Percentiles rank a stretch among this genome's conserved stretches.
These are phyloP conservation scores for Stichodactyla mertensii DNA, from an alignment of 64 coral and sea anemone genomes.

Conservation along the genomic window DNA sequence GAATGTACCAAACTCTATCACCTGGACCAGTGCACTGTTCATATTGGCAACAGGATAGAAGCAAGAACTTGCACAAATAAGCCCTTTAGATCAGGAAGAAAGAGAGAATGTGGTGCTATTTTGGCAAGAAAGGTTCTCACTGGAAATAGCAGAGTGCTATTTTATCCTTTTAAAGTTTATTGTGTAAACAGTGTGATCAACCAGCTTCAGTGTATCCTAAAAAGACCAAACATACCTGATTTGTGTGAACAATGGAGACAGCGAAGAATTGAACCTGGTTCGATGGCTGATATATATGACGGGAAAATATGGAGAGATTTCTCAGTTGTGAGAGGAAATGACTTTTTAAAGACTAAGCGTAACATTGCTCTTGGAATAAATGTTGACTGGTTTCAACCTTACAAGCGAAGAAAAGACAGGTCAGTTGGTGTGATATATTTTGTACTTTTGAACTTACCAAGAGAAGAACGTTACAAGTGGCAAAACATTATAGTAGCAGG, in stretches of 20 bases:
- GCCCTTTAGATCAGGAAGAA: constrained; percentile 16
- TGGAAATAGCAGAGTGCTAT: not conserved
- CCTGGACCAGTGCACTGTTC: constrained; percentile 21
- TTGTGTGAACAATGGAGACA: not conserved
- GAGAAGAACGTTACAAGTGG: constrained; percentile 45
- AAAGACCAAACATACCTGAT: not conserved
- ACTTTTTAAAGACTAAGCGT: constrained; percentile 23
- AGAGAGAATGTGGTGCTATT: constrained; percentile 15
- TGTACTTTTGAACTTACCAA: constrained; percentile 38
- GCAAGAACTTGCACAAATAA: constrained; percentile 30
- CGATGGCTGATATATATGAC: not conserved
- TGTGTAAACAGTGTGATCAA: constrained; percentile 20
- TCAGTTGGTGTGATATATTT: constrained; percentile 54
- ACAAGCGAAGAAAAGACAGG: constrained; percentile 23
- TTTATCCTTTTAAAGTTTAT: constrained; percentile 28
- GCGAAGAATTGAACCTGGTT: not conserved
- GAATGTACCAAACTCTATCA: constrained; percentile 33
- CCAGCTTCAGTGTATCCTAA: not conserved
- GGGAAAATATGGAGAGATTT: not conserved
- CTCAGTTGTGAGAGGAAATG: not conserved
- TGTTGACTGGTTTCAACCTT: constrained; percentile 53
- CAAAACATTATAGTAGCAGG: constrained; percentile 28
- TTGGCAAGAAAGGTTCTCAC: constrained; percentile 27
- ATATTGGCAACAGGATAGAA: constrained; percentile 6
- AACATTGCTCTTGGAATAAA: constrained; percentile 44